A percentile compares a stretch with the other conserved stretches of the same genome.
phyloP scores from a whole-genome alignment of 2,888 invertebrate species.

The Capitulum mitella region DNA sequence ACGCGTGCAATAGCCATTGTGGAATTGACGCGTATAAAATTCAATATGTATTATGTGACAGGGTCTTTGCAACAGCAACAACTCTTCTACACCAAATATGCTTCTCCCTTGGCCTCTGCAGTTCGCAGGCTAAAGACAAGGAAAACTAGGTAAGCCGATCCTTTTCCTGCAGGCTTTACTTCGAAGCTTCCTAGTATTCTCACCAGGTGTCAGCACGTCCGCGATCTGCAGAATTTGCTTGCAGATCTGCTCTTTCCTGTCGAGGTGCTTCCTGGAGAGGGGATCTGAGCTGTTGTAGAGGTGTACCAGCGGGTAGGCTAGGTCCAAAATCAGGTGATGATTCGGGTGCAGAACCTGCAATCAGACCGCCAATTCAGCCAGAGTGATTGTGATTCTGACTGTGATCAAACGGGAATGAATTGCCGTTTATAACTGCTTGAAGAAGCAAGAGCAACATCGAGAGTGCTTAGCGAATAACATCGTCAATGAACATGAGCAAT shows the following conservation, averaged over 20 bases:
- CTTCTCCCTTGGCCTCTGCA: neutral
- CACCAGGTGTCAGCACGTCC: slow-evolving; percentile 34
- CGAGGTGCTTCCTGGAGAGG: slow-evolving; percentile 30
- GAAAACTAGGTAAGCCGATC: neutral
- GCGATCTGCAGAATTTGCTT: slow-evolving; percentile 33
- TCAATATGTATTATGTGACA: too few relatives aligned
- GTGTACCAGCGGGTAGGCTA: slow-evolving; percentile 34
- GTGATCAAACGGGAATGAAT: neutral
- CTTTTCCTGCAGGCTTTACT: neutral
- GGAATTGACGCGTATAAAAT: too few relatives aligned
- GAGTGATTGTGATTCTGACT: too few relatives aligned
- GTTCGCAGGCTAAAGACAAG: neutral
- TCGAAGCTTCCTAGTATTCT: neutral
- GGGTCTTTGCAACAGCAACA: too few relatives aligned
- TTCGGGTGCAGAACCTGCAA: slow-evolving; percentile 29
- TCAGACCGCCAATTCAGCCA: too few relatives aligned
- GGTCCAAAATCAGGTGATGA: slow-evolving; percentile 30
- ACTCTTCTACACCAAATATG: too few relatives aligned
- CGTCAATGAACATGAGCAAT: neutral
- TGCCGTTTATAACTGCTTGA: too few relatives aligned
- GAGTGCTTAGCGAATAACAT: neutral
- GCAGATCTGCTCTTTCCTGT: slow-evolving; percentile 34
- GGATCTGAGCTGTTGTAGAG: slow-evolving; percentile 34
- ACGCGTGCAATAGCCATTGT: too few relatives aligned
- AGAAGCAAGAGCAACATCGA: neutral